A percentile compares a stretch with the other conserved stretches of the same genome.
Conservation (phyloP, 2,888 invertebrate genomes). For the Laothoe populi region DNA sequence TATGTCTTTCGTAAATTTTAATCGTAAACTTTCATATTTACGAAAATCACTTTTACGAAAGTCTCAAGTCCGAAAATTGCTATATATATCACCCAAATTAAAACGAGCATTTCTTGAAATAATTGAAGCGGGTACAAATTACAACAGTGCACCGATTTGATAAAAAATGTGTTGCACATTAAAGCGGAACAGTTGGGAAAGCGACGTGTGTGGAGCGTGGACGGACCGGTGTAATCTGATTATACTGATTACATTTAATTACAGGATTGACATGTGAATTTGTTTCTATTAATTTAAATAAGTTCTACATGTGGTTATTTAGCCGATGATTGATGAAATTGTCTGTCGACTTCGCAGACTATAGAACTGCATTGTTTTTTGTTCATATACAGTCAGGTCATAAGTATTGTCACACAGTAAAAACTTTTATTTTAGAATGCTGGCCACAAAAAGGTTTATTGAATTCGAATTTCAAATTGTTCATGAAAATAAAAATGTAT, state of each 20-base stretch:
- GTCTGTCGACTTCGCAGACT: too few relatives aligned
- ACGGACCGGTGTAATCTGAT: constrained; percentile 49
- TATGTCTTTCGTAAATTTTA: neutral
- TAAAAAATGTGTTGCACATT: constrained; percentile 47
- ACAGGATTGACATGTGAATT: constrained; percentile 24
- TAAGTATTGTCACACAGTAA: too few relatives aligned
- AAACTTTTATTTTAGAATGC: too few relatives aligned
- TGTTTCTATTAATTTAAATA: neutral
- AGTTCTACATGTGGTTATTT: neutral
- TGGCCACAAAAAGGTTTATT: too few relatives aligned
- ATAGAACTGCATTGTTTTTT: too few relatives aligned
- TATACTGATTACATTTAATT: constrained; percentile 46
- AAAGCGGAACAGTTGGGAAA: constrained; percentile 51
- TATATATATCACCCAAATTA: constrained; percentile 1
- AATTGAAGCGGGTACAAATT: constrained; percentile 38
- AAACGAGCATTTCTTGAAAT: constrained; percentile 37
- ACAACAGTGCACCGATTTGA: constrained; percentile 45
- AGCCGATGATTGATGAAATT: too few relatives aligned
- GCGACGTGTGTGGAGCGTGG: constrained; percentile 51
- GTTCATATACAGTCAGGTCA: too few relatives aligned
- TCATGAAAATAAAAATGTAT: too few relatives aligned
- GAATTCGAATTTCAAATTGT: too few relatives aligned
- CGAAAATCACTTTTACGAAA: neutral
- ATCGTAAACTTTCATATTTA: neutral
- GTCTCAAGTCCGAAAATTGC: neutral